Evolutionary conservation across 2,113 vertebrate species (phyloP).

Genomic region (Rissa tridactyla): DNA sequence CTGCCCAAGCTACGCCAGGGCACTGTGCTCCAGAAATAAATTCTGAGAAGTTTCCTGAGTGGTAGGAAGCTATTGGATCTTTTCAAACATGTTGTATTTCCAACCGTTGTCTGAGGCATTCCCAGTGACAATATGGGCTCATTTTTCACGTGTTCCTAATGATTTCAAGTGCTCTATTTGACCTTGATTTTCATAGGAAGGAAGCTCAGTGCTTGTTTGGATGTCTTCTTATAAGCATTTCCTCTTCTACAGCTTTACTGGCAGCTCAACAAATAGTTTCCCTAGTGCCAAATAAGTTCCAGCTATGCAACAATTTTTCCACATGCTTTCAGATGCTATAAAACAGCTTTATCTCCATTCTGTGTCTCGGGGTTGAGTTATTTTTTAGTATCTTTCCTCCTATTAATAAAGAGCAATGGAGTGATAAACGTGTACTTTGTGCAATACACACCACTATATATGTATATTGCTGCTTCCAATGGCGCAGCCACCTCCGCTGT

Average conservation of each 20-base stretch:
- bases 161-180: not conserved
- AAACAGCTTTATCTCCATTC: constrained; percentile 50
- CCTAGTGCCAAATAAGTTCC: constrained; percentile 50
- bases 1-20: not conserved
- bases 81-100: fast-evolving
- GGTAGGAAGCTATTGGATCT: not conserved
- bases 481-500: not conserved
- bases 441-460: not conserved
- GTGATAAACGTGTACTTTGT: constrained; percentile 48
- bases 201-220: not conserved
- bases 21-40: not conserved
- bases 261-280: constrained; percentile 26
- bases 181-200: constrained; percentile 12
- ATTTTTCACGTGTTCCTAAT: not conserved
- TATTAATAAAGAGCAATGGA: constrained; percentile 61
- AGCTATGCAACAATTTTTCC: constrained; percentile 31
- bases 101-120: not conserved
- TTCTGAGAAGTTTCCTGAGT: not conserved
- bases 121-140: not conserved
- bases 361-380: constrained; percentile 39
- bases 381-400: constrained; percentile 50
- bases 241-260: not conserved
- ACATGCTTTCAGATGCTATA: constrained; percentile 43
- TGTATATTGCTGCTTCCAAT: not conserved
- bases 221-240: not conserved